A percentile compares a stretch with the other conserved stretches of the same genome.
Evolutionary conservation across 2,113 vertebrate species (phyloP).

Genomic region (Copsychus sechellarum): DNA sequence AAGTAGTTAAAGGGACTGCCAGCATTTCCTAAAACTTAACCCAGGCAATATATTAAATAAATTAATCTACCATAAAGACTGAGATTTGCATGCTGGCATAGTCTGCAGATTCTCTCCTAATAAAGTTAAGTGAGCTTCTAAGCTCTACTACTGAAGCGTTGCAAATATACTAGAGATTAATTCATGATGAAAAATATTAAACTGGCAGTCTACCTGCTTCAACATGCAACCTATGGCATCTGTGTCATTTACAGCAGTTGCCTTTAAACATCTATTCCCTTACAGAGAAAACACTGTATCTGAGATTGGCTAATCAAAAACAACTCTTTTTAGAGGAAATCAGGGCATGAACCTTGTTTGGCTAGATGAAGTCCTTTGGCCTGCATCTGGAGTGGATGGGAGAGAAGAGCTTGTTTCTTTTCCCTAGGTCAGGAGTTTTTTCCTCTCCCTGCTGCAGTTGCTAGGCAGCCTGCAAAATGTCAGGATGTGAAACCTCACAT

Average conservation of each 20-base stretch:
- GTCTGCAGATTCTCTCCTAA: slow-evolving; percentile 7
- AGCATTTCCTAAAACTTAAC: slow-evolving; percentile 14
- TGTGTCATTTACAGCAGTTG: not conserved
- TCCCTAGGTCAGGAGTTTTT: slow-evolving; percentile 1
- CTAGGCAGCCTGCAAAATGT: slow-evolving; percentile 28
- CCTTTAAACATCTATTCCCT: not conserved
- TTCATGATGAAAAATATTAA: not conserved
- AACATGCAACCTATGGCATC: not conserved
- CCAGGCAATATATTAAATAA: slow-evolving; percentile 22
- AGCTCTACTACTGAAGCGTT: not conserved
- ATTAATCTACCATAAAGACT: slow-evolving; percentile 40
- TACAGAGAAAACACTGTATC: not conserved
- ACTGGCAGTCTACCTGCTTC: not conserved
- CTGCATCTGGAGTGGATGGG: not conserved
- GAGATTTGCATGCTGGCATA: slow-evolving; percentile 9
- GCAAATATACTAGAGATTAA: not conserved
- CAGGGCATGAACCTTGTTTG: not conserved
- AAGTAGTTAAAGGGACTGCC: slow-evolving; percentile 13
- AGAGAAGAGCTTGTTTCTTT: not conserved
- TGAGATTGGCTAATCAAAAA: not conserved
- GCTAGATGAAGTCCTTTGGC: not conserved
- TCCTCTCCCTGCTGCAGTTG: not conserved
- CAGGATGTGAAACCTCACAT: not conserved
- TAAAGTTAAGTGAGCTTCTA: not conserved
- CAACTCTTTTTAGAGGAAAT: not conserved